Percentiles rank a stretch among this genome's conserved stretches.
Conservation (phyloP, 2,888 invertebrate species). For the Adelognathus sp. region DNA sequence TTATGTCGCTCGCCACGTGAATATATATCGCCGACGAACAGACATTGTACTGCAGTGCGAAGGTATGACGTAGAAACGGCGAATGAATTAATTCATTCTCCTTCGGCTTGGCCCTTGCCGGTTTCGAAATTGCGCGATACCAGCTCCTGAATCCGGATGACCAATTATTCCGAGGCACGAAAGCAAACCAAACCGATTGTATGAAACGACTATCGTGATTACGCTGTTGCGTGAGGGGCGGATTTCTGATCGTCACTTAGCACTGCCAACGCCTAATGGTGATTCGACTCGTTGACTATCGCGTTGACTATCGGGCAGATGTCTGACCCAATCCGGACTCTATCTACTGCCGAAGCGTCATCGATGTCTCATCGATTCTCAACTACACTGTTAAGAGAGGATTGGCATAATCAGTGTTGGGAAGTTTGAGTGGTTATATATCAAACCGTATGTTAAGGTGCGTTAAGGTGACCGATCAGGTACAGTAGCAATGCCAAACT, state of each 20-base stretch:
- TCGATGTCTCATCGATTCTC: not conserved
- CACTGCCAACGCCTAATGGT: not conserved
- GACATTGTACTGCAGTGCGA: constrained; percentile 35
- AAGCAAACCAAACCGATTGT: constrained; percentile 41
- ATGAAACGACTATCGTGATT: not conserved
- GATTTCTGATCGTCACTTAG: not conserved
- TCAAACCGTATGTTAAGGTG: no score
- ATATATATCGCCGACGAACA: constrained; percentile 64
- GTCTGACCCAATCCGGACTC: not conserved
- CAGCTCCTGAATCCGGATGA: constrained; percentile 25
- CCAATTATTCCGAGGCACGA: constrained; percentile 60
- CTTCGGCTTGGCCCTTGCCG: not conserved
- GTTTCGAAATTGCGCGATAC: constrained; percentile 43
- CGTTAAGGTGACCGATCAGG: no score
- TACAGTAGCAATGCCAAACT: no score
- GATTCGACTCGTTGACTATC: not conserved
- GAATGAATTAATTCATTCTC: constrained; percentile 42
- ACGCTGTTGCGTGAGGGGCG: not conserved
- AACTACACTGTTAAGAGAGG: no score
- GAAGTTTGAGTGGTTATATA: no score
- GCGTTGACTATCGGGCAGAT: not conserved
- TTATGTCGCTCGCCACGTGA: constrained; percentile 61
- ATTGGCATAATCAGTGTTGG: no score
- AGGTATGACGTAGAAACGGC: not conserved
- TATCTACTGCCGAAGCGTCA: not conserved